Evolutionary conservation across 2,113 vertebrate genomes (phyloP).

Genomic region (Shinisaurus crocodilurus): DNA sequence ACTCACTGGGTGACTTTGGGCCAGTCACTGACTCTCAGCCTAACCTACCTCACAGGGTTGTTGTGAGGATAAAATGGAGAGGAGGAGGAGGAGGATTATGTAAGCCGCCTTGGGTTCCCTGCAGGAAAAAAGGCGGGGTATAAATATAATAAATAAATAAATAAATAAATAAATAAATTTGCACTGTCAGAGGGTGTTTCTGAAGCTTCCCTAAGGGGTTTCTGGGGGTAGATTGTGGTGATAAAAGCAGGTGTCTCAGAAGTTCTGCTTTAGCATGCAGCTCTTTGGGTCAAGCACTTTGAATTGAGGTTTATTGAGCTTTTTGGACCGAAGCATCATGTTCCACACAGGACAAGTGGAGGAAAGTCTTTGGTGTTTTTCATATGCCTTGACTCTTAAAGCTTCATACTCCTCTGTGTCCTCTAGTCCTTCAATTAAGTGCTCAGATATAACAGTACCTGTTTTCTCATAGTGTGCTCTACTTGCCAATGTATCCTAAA

Average conservation of each 20-base stretch:
- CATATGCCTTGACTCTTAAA: neutral
- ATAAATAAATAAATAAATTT: too few species aligned
- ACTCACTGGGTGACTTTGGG: too few species aligned
- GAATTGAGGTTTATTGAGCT: neutral
- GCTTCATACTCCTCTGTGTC: neutral
- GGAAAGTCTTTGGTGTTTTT: neutral
- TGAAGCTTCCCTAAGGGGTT: neutral
- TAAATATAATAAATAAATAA: too few species aligned
- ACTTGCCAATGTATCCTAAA: too few species aligned
- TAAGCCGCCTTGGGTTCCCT: too few species aligned
- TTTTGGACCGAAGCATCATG: neutral
- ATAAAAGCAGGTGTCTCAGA: neutral
- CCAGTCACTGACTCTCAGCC: too few species aligned
- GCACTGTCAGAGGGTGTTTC: neutral
- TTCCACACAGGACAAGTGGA: accelerated
- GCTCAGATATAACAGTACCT: neutral
- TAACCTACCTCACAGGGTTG: too few species aligned
- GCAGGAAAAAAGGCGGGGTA: too few species aligned
- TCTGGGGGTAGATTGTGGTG: neutral
- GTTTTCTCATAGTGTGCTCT: neutral
- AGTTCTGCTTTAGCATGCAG: neutral
- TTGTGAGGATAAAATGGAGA: too few species aligned
- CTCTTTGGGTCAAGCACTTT: neutral
- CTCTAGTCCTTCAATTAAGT: neutral
- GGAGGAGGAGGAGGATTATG: too few species aligned